Evolutionary conservation across 2,113 vertebrate species (phyloP), one percentile per base, ranked within the genome.

Genomic region (Tonatia bakeri): DNA sequence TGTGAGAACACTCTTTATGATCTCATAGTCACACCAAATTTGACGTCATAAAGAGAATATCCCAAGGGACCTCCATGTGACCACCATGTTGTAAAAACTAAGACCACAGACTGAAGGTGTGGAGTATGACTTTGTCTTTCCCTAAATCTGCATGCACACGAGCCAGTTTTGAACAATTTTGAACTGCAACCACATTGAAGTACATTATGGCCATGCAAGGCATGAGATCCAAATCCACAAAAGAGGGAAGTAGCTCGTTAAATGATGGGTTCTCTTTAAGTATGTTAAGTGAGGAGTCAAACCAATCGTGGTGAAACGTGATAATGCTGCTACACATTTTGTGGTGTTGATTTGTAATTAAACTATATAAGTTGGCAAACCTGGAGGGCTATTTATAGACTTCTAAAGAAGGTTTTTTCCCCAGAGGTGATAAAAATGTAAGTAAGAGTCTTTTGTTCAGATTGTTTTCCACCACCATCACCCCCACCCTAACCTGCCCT

Each of bases 31-130:
- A 69, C 93, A 80, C 65, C 54, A 45, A 61, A 64, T 33, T 69
- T 90, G 88, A 95, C 89, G 79, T 98, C 97, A 95, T 67, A 94
- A 93, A 89, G 77, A 73, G 45, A 73, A 26, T 14, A 1, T 54
- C 76, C 64, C 47, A 4, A 24, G 24, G 50, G 28, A 10, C 61
- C 43, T 43, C 33, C 43, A 52, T 0, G 22, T 67, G 15, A 81
- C 67, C 72, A 94, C 28, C 95, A 95, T 93, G 90, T 56, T 95
- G 36, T 95, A 70, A 96, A 97, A 94, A 82, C 90, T 70, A 93
- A 97, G 93, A 83, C 65, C 94, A 45, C 43, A 86, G 61, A 50
- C 67, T 84, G 47, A 24, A 36, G 84, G 85, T 72, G 88, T 79
- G 85, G 96, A 82, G 54, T 86, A 94, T 95, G 95, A 69, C 56